Conservation (phyloP, 1,140 invertebrate genomes). For the Leptonema lineaticorne region DNA sequence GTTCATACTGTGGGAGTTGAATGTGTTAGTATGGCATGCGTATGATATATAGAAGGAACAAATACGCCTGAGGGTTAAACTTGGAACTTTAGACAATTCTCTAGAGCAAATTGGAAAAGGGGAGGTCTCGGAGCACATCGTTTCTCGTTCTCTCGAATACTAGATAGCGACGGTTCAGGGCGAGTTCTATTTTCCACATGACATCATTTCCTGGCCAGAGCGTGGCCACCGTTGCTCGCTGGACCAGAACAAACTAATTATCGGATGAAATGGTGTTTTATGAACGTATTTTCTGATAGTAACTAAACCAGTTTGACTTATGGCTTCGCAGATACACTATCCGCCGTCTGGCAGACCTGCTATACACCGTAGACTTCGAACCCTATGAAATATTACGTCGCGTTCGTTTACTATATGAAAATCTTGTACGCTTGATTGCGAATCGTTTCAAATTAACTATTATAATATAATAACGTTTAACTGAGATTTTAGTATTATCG, state of each 20-base stretch:
- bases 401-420: no score
- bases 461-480: no score
- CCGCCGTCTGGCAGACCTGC: neutral
- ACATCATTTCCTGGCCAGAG: slow-evolving; percentile 32
- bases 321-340: slow-evolving; percentile 11
- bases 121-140: neutral
- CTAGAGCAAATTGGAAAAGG: neutral
- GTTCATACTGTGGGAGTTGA: no score
- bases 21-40: neutral
- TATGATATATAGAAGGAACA: neutral
- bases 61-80: neutral
- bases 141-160: neutral
- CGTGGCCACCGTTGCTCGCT: slow-evolving; percentile 13
- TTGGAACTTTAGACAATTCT: slow-evolving; percentile 22
- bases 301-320: slow-evolving; percentile 16
- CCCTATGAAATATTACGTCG: no score
- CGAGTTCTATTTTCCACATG: slow-evolving; percentile 39
- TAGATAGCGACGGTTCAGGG: neutral
- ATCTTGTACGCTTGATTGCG: no score
- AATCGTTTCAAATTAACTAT: no score
- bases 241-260: slow-evolving; percentile 40
- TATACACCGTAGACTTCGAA: neutral
- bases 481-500: no score
- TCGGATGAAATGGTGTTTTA: slow-evolving; percentile 33
- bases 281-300: slow-evolving; percentile 31